Evolutionary conservation across 2,888 invertebrate genomes (phyloP), one percentile per base, ranked within the genome.

Genomic region (Anaspis maculata): DNA sequence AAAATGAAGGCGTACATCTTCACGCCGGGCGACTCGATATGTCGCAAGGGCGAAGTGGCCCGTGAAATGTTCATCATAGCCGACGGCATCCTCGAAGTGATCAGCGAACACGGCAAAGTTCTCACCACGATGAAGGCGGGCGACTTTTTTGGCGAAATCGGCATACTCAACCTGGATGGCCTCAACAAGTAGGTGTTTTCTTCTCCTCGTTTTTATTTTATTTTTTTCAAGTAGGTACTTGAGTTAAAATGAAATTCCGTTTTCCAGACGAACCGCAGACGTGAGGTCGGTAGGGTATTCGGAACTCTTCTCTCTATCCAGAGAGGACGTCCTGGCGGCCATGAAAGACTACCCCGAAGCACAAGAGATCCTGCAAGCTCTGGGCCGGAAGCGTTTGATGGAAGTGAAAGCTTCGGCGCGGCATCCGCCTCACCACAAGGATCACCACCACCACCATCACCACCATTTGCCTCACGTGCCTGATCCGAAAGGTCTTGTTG

Each of bases 1-100:
- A 96, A 96, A 71, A 96, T 96, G 95, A 89, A 89, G 68, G 94
- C 95, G 4, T 95, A 91, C 64, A 96, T 96, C 63, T 96, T 96
- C 67, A 96, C 95, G 13, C 95, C 95, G 0, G 95, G 95, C 13
- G 95, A 96, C 66, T 85, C 94, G 39, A 94, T 96, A 59, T 95
- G 95, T 61, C 77, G 95, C 22, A 90, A 94, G 69, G 95, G 90
- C 53, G 68, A 66, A 44, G 81, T 54, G 84, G 95, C 95, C 1
- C 72, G 95, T 43, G 95, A 96, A 68, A 96, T 96, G 95, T 96
- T 95, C 61, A 96, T 96, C 52, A 95, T 96, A 59, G 95, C 95
- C 3, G 95, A 95, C 62, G 96, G 95, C 5, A 91, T 95, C 52
- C 71, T 95, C 34, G 94, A 95, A 68, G 94, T 95, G 9, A 82